Evolutionary conservation across 2,888 invertebrate genomes (phyloP).

Genomic region (Sinodicranocentrus sp.): DNA sequence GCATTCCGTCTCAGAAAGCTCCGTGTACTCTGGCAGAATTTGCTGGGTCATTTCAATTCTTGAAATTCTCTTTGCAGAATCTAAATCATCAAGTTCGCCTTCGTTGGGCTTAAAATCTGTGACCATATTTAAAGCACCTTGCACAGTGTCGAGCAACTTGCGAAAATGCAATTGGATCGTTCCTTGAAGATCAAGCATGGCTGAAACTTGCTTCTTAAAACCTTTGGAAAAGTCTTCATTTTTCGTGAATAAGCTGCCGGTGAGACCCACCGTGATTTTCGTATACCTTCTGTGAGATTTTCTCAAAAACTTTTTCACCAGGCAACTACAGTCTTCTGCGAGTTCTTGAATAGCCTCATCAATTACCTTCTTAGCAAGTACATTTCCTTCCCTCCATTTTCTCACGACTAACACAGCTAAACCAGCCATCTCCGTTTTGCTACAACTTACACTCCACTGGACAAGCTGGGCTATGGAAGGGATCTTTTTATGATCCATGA

Average conservation of each 20-base stretch:
- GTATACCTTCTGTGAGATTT: background rate
- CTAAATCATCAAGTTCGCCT: slow-evolving; percentile 50
- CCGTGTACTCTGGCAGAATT: slow-evolving; percentile 62
- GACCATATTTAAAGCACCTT: slow-evolving; percentile 65
- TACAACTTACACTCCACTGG: slow-evolving; percentile 69
- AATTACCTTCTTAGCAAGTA: slow-evolving; percentile 56
- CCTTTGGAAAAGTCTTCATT: slow-evolving; percentile 66
- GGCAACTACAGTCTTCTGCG: slow-evolving; percentile 67
- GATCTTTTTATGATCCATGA: slow-evolving; percentile 63
- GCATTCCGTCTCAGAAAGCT: slow-evolving; percentile 71
- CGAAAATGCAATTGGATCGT: slow-evolving; percentile 38
- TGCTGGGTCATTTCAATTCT: slow-evolving; percentile 36
- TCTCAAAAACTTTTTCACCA: slow-evolving; percentile 67
- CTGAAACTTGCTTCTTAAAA: slow-evolving; percentile 35
- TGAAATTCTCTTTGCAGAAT: slow-evolving; percentile 28
- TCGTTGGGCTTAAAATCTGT: slow-evolving; percentile 22
- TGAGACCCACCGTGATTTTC: slow-evolving; percentile 70
- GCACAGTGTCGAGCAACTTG: slow-evolving; percentile 68
- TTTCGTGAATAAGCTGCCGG: slow-evolving; percentile 74
- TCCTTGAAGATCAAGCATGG: slow-evolving; percentile 24
- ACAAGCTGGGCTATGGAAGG: slow-evolving; percentile 62
- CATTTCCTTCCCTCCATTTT: slow-evolving; percentile 61
- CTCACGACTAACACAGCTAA: slow-evolving; percentile 59
- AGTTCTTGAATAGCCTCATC: slow-evolving; percentile 66
- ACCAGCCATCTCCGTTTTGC: slow-evolving; percentile 71